Conservation (phyloP, 2,888 invertebrate species). For the Vannuccia rotundouncinata region DNA sequence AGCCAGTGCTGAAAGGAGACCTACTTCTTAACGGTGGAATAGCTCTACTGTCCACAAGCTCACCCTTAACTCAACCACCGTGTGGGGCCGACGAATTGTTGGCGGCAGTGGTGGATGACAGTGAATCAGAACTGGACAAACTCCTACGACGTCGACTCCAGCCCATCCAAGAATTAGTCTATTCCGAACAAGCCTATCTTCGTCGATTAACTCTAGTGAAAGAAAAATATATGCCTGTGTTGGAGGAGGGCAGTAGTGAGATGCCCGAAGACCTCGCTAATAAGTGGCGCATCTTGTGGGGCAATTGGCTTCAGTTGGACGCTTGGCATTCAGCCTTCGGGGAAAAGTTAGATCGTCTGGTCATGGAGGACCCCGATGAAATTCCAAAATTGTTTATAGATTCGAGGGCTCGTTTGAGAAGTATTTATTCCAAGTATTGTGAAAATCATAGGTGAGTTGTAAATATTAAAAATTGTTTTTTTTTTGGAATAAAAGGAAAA, state of each 20-base stretch:
- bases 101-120: too few species aligned
- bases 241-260: neutral
- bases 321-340: conserved; percentile 37
- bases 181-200: conserved; percentile 23
- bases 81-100: too few species aligned
- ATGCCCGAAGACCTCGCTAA: conserved; percentile 31
- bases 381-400: conserved; percentile 38
- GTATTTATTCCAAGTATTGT: conserved; percentile 39
- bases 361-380: conserved; percentile 29
- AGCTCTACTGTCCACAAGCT: too few species aligned
- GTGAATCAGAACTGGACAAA: neutral
- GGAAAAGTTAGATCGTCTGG: neutral
- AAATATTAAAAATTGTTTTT: too few species aligned
- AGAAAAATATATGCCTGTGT: conserved; percentile 24
- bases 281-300: conserved; percentile 39
- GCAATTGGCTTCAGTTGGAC: conserved; percentile 36
- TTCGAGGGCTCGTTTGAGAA: conserved; percentile 29
- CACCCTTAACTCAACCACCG: too few species aligned
- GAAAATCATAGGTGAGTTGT: too few species aligned
- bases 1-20: too few species aligned
- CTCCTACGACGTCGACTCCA: neutral
- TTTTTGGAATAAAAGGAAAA: too few species aligned
- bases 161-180: conserved; percentile 32
- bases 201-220: conserved; percentile 2
- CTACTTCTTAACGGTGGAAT: too few species aligned